phyloP scores from a whole-genome alignment of 2,888 invertebrate species.

The Rhorus exstirpatorius region DNA sequence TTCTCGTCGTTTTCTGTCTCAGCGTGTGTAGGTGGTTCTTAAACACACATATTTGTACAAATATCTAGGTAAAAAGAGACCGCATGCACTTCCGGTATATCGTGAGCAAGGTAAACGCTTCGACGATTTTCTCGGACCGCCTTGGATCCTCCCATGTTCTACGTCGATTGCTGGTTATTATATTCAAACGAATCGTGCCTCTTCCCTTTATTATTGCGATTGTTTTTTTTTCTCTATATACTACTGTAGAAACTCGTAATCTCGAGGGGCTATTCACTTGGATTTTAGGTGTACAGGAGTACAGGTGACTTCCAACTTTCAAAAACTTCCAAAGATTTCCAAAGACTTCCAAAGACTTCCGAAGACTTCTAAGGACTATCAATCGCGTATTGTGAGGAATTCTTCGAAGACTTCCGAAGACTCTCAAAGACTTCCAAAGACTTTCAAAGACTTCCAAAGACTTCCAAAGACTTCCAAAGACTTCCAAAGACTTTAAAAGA shows the following conservation, averaged over 20 bases:
- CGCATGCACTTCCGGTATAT: constrained; percentile 65
- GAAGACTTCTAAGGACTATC: too few species aligned
- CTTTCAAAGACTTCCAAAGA: too few species aligned
- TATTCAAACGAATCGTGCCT: constrained; percentile 32
- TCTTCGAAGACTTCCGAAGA: too few species aligned
- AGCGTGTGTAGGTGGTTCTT: constrained; percentile 28
- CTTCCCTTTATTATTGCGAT: background rate
- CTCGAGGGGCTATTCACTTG: too few species aligned
- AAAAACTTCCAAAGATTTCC: too few species aligned
- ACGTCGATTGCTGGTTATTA: constrained; percentile 57
- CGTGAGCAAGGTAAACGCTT: constrained; percentile 60
- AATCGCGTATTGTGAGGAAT: too few species aligned
- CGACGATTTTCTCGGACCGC: constrained; percentile 63
- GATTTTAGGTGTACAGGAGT: too few species aligned
- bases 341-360: too few species aligned
- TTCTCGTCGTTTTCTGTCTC: constrained; percentile 26
- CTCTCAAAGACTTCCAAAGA: too few species aligned
- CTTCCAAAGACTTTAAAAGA: too few species aligned
- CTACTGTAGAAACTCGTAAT: background rate
- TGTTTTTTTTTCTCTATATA: background rate
- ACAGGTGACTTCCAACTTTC: too few species aligned
- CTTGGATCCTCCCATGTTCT: constrained; percentile 9
- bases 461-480: too few species aligned
- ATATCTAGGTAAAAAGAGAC: constrained; percentile 28
- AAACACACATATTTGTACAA: constrained; percentile 53